Evolutionary conservation across 2,888 invertebrate species (phyloP).

Genomic region (Argynnis bischoffii): DNA sequence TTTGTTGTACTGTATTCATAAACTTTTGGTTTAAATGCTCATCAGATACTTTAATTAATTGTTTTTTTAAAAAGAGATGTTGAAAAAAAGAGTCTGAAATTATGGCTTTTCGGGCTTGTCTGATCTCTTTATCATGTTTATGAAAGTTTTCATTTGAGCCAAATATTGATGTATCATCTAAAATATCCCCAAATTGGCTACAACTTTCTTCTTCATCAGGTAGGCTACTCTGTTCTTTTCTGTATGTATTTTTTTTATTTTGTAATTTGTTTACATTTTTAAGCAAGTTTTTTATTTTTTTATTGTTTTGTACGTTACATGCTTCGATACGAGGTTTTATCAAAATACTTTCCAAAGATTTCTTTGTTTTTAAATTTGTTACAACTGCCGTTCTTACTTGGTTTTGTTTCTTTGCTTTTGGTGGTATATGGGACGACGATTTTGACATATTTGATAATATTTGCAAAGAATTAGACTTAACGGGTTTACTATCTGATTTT

Average conservation of each 20-base stretch:
- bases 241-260: conserved; percentile 49
- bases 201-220: conserved; percentile 54
- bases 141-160: conserved; percentile 55
- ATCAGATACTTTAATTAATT: conserved; percentile 50
- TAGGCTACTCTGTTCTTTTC: conserved; percentile 17
- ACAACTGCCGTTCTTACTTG: conserved; percentile 68
- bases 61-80: conserved; percentile 84
- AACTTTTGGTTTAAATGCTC: conserved; percentile 70
- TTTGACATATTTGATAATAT: conserved; percentile 58
- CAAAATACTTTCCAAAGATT: conserved; percentile 59
- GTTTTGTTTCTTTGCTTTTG: conserved; percentile 53
- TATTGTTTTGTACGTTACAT: conserved; percentile 65
- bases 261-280: conserved; percentile 54
- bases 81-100: conserved; percentile 87
- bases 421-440: conserved; percentile 60
- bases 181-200: conserved; percentile 72
- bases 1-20: conserved; percentile 83
- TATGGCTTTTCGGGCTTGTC: conserved; percentile 81
- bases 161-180: conserved; percentile 60
- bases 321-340: conserved; percentile 63
- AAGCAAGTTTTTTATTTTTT: conserved; percentile 59
- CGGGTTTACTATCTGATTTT: conserved; percentile 47
- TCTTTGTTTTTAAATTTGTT: conserved; percentile 72
- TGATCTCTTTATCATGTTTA: conserved; percentile 71
- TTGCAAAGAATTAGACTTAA: conserved; percentile 51